Evolutionary conservation across 2,888 invertebrate genomes (phyloP).

Genomic region (Drosophila anomalipes): DNA sequence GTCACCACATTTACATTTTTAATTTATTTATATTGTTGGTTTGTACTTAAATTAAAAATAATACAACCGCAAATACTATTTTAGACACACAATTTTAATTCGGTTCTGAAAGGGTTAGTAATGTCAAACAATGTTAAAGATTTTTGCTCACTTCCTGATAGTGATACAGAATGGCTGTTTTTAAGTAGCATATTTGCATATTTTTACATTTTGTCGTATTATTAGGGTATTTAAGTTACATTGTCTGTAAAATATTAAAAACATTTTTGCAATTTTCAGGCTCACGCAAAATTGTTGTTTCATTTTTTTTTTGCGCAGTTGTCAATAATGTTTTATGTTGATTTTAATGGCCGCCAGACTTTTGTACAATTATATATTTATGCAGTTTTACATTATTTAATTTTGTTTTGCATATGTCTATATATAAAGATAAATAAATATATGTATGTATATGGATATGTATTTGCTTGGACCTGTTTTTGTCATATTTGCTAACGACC

Average conservation of each 20-base stretch:
- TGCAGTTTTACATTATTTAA: conserved; percentile 40
- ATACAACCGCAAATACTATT: not conserved
- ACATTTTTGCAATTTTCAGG: conserved; percentile 5
- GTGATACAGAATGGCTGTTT: not conserved
- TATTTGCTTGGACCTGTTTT: conserved; percentile 10
- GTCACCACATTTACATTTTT: not conserved
- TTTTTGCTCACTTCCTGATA: not conserved
- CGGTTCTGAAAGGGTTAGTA: not conserved
- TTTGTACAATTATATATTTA: conserved; percentile 45
- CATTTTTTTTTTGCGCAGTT: conserved; percentile 17
- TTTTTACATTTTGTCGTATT: not conserved
- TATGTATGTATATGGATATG: not conserved
- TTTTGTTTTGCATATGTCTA: conserved; percentile 9
- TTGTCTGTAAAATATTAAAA: not conserved
- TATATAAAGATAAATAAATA: not conserved
- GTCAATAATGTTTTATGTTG: conserved; percentile 49
- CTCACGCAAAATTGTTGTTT: conserved; percentile 1
- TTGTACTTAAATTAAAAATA: not conserved
- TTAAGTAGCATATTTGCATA: not conserved
- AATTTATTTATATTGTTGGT: not conserved
- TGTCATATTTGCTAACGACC: conserved; percentile 38
- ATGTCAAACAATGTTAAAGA: not conserved
- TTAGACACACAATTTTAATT: not conserved
- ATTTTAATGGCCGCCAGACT: conserved; percentile 47
- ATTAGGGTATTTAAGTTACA: conserved; percentile 18